Conservation (phyloP, 2,797 vertebrate species). For the Siniperca scherzeri region DNA sequence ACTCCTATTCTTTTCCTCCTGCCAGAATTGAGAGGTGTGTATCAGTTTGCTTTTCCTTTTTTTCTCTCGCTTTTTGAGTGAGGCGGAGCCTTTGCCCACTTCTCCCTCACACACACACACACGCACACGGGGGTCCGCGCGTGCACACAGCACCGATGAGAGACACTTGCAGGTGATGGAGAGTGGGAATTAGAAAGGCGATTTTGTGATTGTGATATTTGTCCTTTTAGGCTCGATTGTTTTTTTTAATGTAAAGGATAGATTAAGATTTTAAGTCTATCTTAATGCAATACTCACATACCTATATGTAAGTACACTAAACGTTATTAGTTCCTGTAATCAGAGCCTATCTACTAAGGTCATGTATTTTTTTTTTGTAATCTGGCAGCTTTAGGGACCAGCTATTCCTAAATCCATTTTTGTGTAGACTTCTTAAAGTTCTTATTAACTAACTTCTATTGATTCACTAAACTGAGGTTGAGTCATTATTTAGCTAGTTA, state of each 20-base stretch:
- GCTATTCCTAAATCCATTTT: neutral
- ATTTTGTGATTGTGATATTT: conserved; percentile 10
- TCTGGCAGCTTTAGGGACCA: neutral
- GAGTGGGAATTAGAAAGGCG: conserved; percentile 76
- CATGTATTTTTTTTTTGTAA: neutral
- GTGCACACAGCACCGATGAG: conserved; percentile 23
- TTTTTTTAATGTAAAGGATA: too few relatives aligned
- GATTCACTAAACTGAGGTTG: neutral
- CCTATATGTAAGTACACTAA: too few relatives aligned
- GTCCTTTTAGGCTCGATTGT: neutral
- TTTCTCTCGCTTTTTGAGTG: conserved; percentile 81
- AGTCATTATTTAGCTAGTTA: neutral
- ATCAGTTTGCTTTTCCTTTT: conserved; percentile 84
- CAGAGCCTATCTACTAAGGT: neutral
- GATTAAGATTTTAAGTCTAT: too few relatives aligned
- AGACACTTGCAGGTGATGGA: conserved; percentile 56
- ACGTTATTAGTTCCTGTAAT: neutral
- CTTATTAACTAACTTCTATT: neutral
- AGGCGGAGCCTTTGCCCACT: conserved; percentile 93
- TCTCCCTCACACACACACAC: conserved; percentile 57
- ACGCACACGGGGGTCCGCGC: conserved; percentile 7
- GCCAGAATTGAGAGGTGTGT: conserved; percentile 88
- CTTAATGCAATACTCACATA: neutral
- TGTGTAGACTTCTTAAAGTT: neutral
- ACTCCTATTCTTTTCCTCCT: conserved; percentile 82